Percentiles rank a stretch among this genome's conserved stretches.
Evolutionary conservation across 1,140 invertebrate species (phyloP).

Genomic region (Stenopsyche tienmushanensis): DNA sequence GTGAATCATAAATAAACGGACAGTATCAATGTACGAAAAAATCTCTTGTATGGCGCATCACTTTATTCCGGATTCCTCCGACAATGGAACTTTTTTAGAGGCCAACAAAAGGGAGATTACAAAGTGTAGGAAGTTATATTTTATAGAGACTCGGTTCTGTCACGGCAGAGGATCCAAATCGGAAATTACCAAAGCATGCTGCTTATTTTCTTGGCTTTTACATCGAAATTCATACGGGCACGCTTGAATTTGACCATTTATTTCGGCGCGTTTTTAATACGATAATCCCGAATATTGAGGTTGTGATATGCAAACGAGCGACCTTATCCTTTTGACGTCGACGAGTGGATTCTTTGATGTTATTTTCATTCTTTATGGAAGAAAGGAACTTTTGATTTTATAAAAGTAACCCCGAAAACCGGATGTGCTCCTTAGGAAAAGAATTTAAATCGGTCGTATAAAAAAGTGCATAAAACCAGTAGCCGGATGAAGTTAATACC

Average conservation of each 20-base stretch:
- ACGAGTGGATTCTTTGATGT: too few relatives aligned
- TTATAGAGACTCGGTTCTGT: background rate
- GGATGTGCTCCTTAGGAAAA: slow-evolving; percentile 6
- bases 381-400: too few relatives aligned
- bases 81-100: slow-evolving; percentile 4
- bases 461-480: slow-evolving; percentile 2
- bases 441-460: background rate
- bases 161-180: background rate
- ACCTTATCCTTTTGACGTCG: too few relatives aligned
- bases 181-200: background rate
- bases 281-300: too few relatives aligned
- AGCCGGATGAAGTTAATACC: slow-evolving; percentile 14
- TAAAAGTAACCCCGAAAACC: background rate
- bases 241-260: background rate
- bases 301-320: too few relatives aligned
- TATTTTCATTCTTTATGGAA: too few relatives aligned
- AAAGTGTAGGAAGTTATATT: slow-evolving; percentile 20
- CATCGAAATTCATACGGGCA: background rate
- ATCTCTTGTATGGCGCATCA: background rate
- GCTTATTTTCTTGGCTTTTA: background rate
- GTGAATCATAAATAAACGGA: background rate
- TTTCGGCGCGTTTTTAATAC: too few relatives aligned
- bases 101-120: background rate
- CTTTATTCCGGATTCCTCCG: background rate
- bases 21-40: background rate